Conservation (phyloP, 2,888 invertebrate species). For the Thecocarcelia acutangulata region DNA sequence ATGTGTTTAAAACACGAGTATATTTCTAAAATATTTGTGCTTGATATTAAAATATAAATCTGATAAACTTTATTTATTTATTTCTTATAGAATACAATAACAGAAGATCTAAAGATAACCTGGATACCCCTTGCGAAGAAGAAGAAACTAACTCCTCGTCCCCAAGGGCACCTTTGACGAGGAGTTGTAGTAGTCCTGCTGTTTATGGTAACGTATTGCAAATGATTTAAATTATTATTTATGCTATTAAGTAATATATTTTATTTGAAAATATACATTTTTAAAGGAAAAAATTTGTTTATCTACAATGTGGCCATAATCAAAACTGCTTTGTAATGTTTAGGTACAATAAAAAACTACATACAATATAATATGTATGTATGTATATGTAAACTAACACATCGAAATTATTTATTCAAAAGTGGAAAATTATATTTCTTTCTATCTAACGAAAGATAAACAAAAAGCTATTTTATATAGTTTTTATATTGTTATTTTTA, state of each 20-base stretch:
- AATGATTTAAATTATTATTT: neutral
- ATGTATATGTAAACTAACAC: neutral
- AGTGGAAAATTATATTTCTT: constrained; percentile 49
- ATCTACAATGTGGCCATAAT: constrained; percentile 14
- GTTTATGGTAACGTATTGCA: constrained; percentile 77
- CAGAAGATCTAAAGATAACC: constrained; percentile 84
- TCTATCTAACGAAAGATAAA: constrained; percentile 22
- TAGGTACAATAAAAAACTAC: neutral
- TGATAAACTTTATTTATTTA: constrained; percentile 32
- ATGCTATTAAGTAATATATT: neutral
- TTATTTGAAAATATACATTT: neutral
- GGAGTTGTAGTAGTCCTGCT: constrained; percentile 83
- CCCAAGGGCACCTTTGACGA: constrained; percentile 80
- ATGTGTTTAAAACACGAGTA: no score
- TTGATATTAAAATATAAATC: neutral
- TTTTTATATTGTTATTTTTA: constrained; percentile 31
- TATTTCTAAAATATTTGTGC: no score
- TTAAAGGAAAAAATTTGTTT: constrained; percentile 19
- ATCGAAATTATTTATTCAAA: constrained; percentile 12
- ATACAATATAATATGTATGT: neutral
- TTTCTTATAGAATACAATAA: constrained; percentile 85
- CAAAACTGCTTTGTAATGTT: constrained; percentile 19
- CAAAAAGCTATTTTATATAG: constrained; percentile 26
- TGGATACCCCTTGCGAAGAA: constrained; percentile 85
- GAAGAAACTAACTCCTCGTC: constrained; percentile 81